A percentile compares a stretch with the other conserved stretches of the same genome.
Evolutionary conservation across 2,797 vertebrate species (phyloP).

Genomic region (Hapalemur alaotrensis): DNA sequence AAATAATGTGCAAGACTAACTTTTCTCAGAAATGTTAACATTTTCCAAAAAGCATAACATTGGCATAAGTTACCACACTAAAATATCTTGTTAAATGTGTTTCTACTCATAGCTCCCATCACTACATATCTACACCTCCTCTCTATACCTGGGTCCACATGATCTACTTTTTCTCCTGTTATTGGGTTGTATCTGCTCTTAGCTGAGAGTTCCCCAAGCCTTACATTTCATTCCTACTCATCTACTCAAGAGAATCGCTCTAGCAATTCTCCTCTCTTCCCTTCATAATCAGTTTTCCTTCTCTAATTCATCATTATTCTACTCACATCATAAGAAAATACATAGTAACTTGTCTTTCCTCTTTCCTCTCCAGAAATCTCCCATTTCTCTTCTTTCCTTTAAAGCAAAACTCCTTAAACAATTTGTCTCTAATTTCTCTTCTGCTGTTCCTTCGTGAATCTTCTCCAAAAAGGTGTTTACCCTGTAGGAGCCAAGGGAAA

Average conservation of each 20-base stretch:
- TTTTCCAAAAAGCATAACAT: background rate
- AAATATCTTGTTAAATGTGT: background rate
- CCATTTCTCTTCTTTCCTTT: background rate
- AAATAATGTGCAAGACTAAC: conserved; percentile 24
- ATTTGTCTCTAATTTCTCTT: background rate
- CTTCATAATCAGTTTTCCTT: background rate
- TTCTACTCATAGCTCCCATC: background rate
- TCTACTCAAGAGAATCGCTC: background rate
- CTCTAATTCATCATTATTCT: background rate
- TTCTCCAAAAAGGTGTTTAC: background rate
- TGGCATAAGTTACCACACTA: background rate
- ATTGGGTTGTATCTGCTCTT: background rate
- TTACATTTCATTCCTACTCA: background rate
- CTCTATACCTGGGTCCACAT: fast-evolving
- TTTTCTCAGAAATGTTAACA: conserved; percentile 34
- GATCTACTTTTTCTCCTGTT: background rate
- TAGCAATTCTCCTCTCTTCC: background rate
- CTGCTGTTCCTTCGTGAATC: background rate
- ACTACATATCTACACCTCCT: background rate
- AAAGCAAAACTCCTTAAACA: background rate
- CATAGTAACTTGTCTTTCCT: no score
- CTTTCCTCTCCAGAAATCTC: background rate
- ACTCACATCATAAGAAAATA: background rate
- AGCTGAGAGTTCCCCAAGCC: background rate
- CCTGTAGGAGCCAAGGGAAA: background rate